These are phyloP conservation scores for Lathamus discolor DNA, from an alignment of 2,113 vertebrate species.

Conservation along the genomic window DNA sequence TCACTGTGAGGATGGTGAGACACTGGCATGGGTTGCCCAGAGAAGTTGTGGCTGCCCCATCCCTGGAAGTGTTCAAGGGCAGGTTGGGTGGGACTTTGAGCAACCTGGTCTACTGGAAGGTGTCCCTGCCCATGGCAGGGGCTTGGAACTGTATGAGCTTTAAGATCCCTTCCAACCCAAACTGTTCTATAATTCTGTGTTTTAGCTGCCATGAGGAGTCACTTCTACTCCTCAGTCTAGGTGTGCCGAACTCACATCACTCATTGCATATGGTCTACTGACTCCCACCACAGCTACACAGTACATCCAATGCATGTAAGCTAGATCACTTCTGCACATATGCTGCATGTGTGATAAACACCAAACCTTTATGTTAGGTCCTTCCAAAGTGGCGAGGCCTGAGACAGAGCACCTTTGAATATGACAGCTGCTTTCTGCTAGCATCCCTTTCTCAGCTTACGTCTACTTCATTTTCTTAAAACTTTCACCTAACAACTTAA, in stretches of 20 bases:
- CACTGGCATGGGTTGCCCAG: background rate
- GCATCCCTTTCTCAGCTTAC: background rate
- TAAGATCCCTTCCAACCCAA: background rate
- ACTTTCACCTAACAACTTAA: background rate
- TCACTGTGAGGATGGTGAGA: background rate
- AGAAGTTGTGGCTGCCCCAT: background rate
- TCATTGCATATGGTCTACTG: background rate
- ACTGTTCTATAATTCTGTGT: background rate
- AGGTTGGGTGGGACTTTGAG: background rate
- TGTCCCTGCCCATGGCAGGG: background rate
- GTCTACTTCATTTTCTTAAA: background rate
- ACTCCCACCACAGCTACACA: background rate
- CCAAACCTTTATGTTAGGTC: background rate
- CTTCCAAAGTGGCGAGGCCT: background rate
- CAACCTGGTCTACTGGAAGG: background rate
- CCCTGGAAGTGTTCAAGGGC: background rate
- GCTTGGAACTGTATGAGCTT: background rate
- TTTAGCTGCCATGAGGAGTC: background rate
- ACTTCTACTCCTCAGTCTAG: background rate
- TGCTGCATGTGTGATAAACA: rapidly evolving
- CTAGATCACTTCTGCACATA: rapidly evolving
- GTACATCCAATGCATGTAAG: rapidly evolving
- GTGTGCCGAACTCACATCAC: background rate
- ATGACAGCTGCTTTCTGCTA: background rate
- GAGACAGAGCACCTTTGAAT: background rate